phyloP scores from a whole-genome alignment of 2,888 invertebrate species.

The Dioctria rufipes region DNA sequence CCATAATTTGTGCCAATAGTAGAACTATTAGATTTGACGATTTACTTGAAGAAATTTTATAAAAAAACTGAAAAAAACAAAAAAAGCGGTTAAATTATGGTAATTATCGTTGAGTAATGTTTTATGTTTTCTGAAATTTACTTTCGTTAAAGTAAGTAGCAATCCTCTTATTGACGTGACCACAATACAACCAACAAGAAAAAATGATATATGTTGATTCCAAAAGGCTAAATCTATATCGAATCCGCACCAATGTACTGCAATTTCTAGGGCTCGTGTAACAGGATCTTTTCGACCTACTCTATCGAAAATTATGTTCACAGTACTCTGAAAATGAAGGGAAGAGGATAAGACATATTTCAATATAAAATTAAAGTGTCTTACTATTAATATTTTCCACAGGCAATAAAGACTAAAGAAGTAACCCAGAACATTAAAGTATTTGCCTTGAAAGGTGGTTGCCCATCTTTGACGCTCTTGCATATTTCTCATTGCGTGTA shows the following conservation, averaged over 20 bases:
- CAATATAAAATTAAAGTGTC: constrained; percentile 63
- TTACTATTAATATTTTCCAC: constrained; percentile 99
- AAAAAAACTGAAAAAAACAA: constrained; percentile 90
- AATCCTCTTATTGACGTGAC: constrained; percentile 97
- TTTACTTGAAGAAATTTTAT: constrained; percentile 98
- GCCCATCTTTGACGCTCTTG: constrained; percentile 95
- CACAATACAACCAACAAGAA: constrained; percentile 97
- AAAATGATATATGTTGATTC: constrained; percentile 99
- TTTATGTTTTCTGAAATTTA: constrained; percentile 67
- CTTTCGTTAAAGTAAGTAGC: constrained; percentile 96
- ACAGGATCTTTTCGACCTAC: constrained; percentile 99
- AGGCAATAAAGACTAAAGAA: constrained; percentile 98
- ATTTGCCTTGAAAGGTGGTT: constrained; percentile 95
- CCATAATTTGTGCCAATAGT: constrained; percentile 98
- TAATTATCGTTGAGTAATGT: not conserved
- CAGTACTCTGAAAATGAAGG: constrained; percentile 84
- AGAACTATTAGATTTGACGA: constrained; percentile 98
- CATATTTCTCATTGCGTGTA: constrained; percentile 93
- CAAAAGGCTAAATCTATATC: constrained; percentile 98
- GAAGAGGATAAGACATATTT: too few relatives aligned
- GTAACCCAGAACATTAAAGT: constrained; percentile 98
- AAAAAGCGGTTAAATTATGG: constrained; percentile 62
- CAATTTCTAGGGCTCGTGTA: constrained; percentile 95
- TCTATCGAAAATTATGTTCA: constrained; percentile 98
- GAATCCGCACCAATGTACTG: constrained; percentile 96